Evolutionary conservation across 1,140 invertebrate genomes (phyloP).

Genomic region (Battus philenor): DNA sequence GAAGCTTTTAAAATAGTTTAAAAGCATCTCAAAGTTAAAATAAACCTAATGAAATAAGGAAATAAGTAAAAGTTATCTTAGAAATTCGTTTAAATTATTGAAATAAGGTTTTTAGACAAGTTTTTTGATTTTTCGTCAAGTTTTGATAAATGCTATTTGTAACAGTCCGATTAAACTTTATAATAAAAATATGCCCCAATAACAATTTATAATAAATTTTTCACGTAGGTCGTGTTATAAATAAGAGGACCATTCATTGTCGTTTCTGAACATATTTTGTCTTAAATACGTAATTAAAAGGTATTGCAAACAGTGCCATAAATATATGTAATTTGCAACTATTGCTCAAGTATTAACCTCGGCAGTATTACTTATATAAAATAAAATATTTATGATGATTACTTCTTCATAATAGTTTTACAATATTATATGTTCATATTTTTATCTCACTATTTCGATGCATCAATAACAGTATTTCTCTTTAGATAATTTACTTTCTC

Average conservation of each 20-base stretch:
- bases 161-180: too few species aligned
- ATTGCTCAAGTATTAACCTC: neutral
- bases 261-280: neutral
- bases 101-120: neutral
- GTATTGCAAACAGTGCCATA: neutral
- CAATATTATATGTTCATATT: too few species aligned
- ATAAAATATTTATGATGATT: too few species aligned
- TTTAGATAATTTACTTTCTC: too few species aligned
- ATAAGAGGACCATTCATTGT: conserved; percentile 10
- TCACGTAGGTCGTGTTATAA: neutral
- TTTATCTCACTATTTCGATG: too few species aligned
- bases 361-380: conserved; percentile 7
- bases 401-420: too few species aligned
- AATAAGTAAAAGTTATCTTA: too few species aligned
- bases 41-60: too few species aligned
- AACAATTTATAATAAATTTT: neutral
- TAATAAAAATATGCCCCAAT: neutral
- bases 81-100: too few species aligned
- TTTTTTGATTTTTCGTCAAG: neutral
- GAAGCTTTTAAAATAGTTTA: too few species aligned
- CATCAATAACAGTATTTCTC: too few species aligned
- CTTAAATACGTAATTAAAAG: neutral
- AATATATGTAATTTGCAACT: neutral
- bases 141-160: neutral
- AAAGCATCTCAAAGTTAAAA: too few species aligned